Conservation (phyloP, 2,888 invertebrate genomes). For the Idaea straminata region DNA sequence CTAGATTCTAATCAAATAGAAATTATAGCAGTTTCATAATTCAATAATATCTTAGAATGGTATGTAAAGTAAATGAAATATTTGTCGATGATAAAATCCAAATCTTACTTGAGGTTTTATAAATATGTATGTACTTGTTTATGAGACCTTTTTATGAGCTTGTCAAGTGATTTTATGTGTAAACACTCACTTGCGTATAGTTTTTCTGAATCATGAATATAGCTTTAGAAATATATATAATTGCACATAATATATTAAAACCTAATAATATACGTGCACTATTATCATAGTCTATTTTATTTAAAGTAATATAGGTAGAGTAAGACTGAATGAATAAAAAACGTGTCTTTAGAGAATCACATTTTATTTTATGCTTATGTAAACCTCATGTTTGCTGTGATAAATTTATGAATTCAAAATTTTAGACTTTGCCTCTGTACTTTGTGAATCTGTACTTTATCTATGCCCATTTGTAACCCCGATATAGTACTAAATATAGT, state of each 20-base stretch:
- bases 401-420: conserved; percentile 44
- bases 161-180: neutral
- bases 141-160: neutral
- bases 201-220: conserved; percentile 51
- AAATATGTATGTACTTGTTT: conserved; percentile 30
- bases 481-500: neutral
- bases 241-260: conserved; percentile 59
- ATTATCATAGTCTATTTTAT: conserved; percentile 58
- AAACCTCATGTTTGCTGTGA: conserved; percentile 67
- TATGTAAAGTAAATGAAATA: neutral
- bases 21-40: neutral
- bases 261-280: conserved; percentile 67
- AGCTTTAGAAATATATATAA: conserved; percentile 41
- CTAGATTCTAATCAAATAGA: neutral
- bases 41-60: too few relatives aligned
- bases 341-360: conserved; percentile 46
- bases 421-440: conserved; percentile 10
- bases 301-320: conserved; percentile 58
- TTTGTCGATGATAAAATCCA: neutral
- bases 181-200: neutral
- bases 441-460: neutral
- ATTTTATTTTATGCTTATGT: conserved; percentile 50
- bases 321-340: conserved; percentile 71
- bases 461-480: neutral
- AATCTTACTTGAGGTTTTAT: conserved; percentile 16